Conservation (phyloP, 1,140 invertebrate genomes). For the Drosophila oshimai region DNA sequence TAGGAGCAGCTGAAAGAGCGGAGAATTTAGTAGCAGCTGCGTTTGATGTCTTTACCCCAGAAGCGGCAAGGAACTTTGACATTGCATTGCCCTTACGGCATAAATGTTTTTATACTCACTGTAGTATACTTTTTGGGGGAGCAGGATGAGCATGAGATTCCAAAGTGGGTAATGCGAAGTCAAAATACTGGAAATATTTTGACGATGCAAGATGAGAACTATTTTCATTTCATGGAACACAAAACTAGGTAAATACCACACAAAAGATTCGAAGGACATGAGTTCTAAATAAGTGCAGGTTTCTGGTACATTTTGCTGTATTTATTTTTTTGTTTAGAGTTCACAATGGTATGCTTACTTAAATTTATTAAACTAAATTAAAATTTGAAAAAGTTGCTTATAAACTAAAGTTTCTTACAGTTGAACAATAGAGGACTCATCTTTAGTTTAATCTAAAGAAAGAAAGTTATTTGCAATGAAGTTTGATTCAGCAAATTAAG, state of each 20-base stretch:
- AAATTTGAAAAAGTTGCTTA: no score
- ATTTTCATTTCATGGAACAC: not conserved
- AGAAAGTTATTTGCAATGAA: no score
- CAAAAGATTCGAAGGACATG: no score
- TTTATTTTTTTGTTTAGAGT: no score
- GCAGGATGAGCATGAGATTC: not conserved
- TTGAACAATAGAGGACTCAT: no score
- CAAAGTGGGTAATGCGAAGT: not conserved
- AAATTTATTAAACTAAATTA: no score
- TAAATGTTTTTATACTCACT: constrained; percentile 20
- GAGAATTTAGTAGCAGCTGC: constrained; percentile 40
- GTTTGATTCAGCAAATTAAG: no score
- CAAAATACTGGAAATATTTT: not conserved
- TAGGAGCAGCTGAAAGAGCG: constrained; percentile 5
- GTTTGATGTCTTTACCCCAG: constrained; percentile 47
- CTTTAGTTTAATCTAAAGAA: no score
- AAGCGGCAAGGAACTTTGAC: not conserved
- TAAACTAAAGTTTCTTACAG: no score
- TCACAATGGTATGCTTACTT: no score
- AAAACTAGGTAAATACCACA: not conserved
- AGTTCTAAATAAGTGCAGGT: not conserved
- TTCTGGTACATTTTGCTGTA: no score
- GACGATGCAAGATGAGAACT: not conserved
- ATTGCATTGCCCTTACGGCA: constrained; percentile 34
- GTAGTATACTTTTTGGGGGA: not conserved